Conservation (phyloP, 1,140 invertebrate species). For the Aplysia californica region DNA sequence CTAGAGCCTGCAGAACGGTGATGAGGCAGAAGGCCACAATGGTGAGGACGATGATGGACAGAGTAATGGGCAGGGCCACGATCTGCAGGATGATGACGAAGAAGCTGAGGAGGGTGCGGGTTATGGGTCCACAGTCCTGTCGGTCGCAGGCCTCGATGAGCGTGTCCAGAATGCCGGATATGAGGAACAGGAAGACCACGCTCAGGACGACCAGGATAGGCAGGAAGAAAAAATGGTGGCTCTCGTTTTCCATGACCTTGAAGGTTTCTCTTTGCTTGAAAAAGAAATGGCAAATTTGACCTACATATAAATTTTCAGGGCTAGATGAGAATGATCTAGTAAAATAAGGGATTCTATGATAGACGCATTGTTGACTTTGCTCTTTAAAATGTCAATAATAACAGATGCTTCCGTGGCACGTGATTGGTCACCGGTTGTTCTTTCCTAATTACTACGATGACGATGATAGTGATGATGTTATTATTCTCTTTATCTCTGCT, state of each 20-base stretch:
- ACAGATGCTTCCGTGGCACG: too few relatives aligned
- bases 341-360: too few relatives aligned
- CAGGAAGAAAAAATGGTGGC: background rate
- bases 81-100: background rate
- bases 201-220: constrained; percentile 9
- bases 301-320: too few relatives aligned
- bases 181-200: constrained; percentile 8
- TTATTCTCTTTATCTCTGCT: too few relatives aligned
- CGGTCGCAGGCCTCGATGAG: background rate
- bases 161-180: background rate
- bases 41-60: background rate
- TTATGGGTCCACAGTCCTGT: background rate
- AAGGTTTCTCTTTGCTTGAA: too few relatives aligned
- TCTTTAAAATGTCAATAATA: too few relatives aligned
- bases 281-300: too few relatives aligned
- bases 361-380: too few relatives aligned
- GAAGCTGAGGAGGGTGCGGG: background rate
- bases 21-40: background rate
- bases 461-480: too few relatives aligned
- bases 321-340: too few relatives aligned
- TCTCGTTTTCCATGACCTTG: background rate
- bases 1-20: background rate
- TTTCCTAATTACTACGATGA: too few relatives aligned
- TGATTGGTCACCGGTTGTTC: too few relatives aligned
- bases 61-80: background rate